A percentile compares a stretch with the other conserved stretches of the same genome.
Evolutionary conservation across 2,113 vertebrate genomes (phyloP).

Genomic region (Hemicordylus capensis): DNA sequence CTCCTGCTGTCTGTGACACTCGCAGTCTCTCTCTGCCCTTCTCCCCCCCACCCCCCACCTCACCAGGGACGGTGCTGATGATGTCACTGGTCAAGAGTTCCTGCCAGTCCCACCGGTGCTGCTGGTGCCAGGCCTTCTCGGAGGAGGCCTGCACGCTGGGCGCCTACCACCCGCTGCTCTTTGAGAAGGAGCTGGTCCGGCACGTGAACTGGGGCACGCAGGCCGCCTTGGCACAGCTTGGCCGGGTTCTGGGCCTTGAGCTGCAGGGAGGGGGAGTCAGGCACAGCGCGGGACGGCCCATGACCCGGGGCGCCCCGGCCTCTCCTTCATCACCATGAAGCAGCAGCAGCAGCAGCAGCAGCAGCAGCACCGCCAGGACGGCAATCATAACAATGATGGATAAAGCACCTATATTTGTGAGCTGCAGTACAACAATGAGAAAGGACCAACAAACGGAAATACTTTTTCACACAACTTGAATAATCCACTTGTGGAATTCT

Average conservation of each 20-base stretch:
- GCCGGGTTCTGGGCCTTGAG: conserved; percentile 69
- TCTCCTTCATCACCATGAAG: not conserved
- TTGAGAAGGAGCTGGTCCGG: conserved; percentile 83
- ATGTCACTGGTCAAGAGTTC: conserved; percentile 83
- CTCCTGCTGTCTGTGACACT: not conserved
- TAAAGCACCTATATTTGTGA: too few species aligned
- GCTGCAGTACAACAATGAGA: too few species aligned
- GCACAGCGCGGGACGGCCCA: not conserved
- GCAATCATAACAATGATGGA: too few species aligned
- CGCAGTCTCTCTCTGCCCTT: not conserved
- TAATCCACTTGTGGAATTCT: too few species aligned
- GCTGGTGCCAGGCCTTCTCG: conserved; percentile 81
- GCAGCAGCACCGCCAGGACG: too few species aligned
- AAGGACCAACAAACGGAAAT: too few species aligned
- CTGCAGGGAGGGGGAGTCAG: conserved; percentile 52
- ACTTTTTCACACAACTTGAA: too few species aligned
- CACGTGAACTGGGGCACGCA: conserved; percentile 78
- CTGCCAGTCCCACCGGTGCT: conserved; percentile 81
- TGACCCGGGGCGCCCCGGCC: not conserved
- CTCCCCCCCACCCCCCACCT: not conserved
- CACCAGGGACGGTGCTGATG: conserved; percentile 79
- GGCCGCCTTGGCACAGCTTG: conserved; percentile 71
- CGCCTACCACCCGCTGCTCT: conserved; percentile 82
- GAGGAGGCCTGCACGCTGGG: conserved; percentile 81
- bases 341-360: too few species aligned